Conservation (phyloP, 2,797 vertebrate species). For the Lutra lutra region DNA sequence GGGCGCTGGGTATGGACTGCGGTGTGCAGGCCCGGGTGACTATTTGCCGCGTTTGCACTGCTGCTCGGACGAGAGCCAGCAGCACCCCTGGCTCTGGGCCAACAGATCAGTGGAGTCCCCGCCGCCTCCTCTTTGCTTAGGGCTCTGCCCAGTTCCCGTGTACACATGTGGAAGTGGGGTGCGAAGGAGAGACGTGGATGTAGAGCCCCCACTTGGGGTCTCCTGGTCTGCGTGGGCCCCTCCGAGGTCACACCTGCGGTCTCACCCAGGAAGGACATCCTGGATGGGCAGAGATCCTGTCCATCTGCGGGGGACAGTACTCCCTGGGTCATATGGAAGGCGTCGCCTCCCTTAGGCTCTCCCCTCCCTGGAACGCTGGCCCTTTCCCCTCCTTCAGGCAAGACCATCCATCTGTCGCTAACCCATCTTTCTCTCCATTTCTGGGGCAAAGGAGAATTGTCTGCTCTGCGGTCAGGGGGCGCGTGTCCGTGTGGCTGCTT, state of each 20-base stretch:
- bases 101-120: neutral
- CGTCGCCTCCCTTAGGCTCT: neutral
- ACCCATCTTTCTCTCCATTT: neutral
- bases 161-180: neutral
- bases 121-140: neutral
- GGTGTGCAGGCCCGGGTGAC: rapidly evolving
- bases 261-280: neutral
- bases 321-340: neutral
- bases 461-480: neutral
- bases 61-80: neutral
- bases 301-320: rapidly evolving
- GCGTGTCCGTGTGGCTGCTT: neutral
- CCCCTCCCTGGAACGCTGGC: neutral
- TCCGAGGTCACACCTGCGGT: neutral
- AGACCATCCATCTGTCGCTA: neutral
- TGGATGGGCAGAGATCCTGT: neutral
- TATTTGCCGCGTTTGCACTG: neutral
- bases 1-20: rapidly evolving
- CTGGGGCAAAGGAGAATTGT: neutral
- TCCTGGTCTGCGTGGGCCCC: neutral
- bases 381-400: neutral
- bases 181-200: neutral
- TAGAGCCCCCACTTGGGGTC: neutral
- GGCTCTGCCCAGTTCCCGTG: rapidly evolving
- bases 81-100: neutral